A percentile compares a stretch with the other conserved stretches of the same genome.
These are phyloP conservation scores for Nothura maculosa DNA, from an alignment of 2,797 vertebrate species.

Conservation along the genomic window DNA sequence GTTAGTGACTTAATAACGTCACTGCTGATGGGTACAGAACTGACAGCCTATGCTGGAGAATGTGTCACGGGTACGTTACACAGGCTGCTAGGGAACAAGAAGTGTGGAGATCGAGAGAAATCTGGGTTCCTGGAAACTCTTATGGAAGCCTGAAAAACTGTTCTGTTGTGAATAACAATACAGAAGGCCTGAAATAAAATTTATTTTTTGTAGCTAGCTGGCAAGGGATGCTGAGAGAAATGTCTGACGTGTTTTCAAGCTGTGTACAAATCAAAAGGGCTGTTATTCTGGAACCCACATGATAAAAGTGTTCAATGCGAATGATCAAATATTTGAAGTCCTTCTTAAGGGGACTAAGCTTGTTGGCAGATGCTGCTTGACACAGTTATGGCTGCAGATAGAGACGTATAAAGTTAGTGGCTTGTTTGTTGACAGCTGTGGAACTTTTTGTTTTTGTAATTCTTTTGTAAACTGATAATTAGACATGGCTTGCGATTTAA, in stretches of 20 bases:
- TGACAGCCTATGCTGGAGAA: constrained; percentile 48
- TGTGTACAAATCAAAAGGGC: constrained; percentile 16
- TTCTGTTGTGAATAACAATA: constrained; percentile 35
- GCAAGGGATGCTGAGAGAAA: constrained; percentile 20
- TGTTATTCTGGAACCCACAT: constrained; percentile 9
- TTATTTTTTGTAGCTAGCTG: constrained; percentile 19
- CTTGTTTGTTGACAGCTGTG: constrained; percentile 30
- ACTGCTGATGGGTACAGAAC: constrained; percentile 42
- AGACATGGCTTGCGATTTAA: constrained; percentile 14
- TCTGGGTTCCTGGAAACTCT: constrained; percentile 39
- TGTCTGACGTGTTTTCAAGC: constrained; percentile 36
- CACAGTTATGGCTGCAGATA: not conserved
- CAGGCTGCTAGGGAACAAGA: constrained; percentile 50
- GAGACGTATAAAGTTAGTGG: constrained; percentile 2
- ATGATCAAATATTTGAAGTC: constrained; percentile 27
- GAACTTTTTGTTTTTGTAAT: not conserved
- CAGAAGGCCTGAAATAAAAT: constrained; percentile 42
- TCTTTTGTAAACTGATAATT: constrained; percentile 8
- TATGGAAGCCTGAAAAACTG: not conserved
- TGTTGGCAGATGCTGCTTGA: constrained; percentile 50
- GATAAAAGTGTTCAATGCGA: constrained; percentile 8
- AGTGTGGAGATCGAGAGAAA: constrained; percentile 24
- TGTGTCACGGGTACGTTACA: constrained; percentile 31
- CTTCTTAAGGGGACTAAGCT: constrained; percentile 8
- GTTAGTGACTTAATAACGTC: constrained; percentile 42